Evolutionary conservation across 2,888 invertebrate species (phyloP), one percentile per base, ranked within the genome.

Genomic region (Xestia rhomboidea): DNA sequence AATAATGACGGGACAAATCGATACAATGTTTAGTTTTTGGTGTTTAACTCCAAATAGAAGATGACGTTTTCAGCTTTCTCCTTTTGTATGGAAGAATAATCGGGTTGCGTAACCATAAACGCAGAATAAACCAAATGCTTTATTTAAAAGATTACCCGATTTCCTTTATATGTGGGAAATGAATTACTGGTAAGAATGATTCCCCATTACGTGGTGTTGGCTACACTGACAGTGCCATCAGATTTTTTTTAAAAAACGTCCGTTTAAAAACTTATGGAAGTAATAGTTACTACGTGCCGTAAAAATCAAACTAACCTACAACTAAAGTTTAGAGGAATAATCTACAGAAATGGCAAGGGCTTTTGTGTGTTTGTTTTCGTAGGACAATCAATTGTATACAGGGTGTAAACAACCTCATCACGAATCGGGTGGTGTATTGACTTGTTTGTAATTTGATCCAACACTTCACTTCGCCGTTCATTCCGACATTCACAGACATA

Each of bases 221-320:
- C 79, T 64, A 73, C 11, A 68, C 51, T 76, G 85, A 46, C n/a
- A 60, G 15, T 7, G 27, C 44, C 21, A 57, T 27, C 8, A 13
- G 30, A 67, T 73, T 62, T 78, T 87, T 69, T 13, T 6, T 77
- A 85, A 81, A 68, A 44, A 68, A 81, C 85, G 87, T 76, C 34
- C 6, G 8, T 64, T 41, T n/a, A 4, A 57, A 27, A 4, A n/a
- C n/a, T 8, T 24, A 64, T n/a, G 38, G 63, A 64, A 41, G 2
- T 64, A 64, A 15, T n/a, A 64, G 0, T 38, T 64, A 64, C 63
- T 4, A 34, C 21, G 24, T 34, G 5, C 62, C 24, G 10, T 10
- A 27, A 27, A 1, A 18, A 60, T 30, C 18, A 18, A 18, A 7
- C 18, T 3, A 27, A 30, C 30, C 2, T 30, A 4, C 2, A 18